Conservation (phyloP, 2,888 invertebrate genomes). For the Strigamia crassipes region DNA sequence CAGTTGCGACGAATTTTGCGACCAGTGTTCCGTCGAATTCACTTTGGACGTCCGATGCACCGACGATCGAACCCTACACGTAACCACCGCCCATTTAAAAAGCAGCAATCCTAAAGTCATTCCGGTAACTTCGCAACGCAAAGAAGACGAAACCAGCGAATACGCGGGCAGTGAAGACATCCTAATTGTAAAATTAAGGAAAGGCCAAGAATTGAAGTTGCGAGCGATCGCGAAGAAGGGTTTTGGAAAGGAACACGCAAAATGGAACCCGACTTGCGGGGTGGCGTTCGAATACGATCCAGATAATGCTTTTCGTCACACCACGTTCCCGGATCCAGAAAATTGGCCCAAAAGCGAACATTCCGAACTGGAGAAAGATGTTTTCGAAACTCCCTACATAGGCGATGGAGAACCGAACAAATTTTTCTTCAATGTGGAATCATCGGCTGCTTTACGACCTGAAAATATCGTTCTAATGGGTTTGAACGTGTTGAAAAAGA, state of each 20-base stretch:
- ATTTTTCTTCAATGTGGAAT: constrained; percentile 96
- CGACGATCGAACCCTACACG: constrained; percentile 91
- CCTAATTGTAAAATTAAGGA: constrained; percentile 72
- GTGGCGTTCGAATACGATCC: constrained; percentile 99
- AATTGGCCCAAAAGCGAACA: constrained; percentile 99
- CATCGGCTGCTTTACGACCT: constrained; percentile 91
- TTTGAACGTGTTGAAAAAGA: constrained; percentile 88
- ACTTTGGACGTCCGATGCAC: constrained; percentile 93
- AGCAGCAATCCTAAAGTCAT: constrained; percentile 86
- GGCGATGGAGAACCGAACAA: constrained; percentile 95
- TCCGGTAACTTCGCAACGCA: no score
- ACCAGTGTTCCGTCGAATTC: constrained; percentile 97
- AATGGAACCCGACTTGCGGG: constrained; percentile 99
- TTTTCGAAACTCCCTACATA: constrained; percentile 89
- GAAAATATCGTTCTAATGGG: constrained; percentile 97
- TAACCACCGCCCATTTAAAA: constrained; percentile 94
- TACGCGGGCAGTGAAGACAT: constrained; percentile 89
- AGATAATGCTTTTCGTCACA: constrained; percentile 95
- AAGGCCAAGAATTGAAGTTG: constrained; percentile 90
- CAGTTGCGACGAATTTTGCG: no score
- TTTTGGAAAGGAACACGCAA: constrained; percentile 98
- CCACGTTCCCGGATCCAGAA: constrained; percentile 92
- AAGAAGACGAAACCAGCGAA: constrained; percentile 89
- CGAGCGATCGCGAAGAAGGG: constrained; percentile 95
- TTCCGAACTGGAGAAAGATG: constrained; percentile 87